Evolutionary conservation across 2,797 vertebrate genomes (phyloP).

Genomic region (Steatocranus sp.): DNA sequence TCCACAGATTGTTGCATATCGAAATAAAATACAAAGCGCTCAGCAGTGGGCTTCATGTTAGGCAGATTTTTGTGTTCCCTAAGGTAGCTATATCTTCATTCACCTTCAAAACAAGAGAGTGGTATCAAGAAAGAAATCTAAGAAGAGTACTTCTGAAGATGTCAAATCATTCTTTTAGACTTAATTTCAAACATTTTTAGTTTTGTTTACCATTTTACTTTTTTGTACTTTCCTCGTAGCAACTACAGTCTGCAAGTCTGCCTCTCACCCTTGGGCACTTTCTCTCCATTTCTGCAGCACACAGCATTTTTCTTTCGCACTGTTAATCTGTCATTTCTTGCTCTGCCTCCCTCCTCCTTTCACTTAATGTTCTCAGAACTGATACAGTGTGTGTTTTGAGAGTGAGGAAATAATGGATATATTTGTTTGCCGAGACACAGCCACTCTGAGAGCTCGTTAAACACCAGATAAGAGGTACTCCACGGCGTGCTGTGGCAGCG

Average conservation of each 20-base stretch:
- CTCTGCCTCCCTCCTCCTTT: conserved; percentile 2
- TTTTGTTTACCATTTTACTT: not conserved
- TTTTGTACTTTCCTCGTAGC: not conserved
- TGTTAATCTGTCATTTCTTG: conserved; percentile 59
- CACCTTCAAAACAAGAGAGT: not conserved
- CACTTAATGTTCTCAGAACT: conserved; percentile 37
- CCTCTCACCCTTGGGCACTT: conserved; percentile 31
- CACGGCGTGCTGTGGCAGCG: conserved; percentile 23
- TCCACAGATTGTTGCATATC: not conserved
- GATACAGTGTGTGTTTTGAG: conserved; percentile 17
- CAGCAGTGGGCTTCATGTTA: not conserved
- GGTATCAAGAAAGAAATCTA: not conserved
- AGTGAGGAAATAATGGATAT: conserved; percentile 55
- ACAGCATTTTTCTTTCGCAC: conserved; percentile 52
- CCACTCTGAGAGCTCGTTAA: conserved; percentile 61
- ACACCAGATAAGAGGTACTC: conserved; percentile 56
- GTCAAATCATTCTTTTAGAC: not conserved
- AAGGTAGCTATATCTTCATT: not conserved
- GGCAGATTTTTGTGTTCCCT: not conserved
- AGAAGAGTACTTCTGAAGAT: not conserved
- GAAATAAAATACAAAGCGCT: not conserved
- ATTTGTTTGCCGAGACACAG: conserved; percentile 61
- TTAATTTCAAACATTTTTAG: not conserved
- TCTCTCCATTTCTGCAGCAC: conserved; percentile 50
- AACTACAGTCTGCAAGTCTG: not conserved